A percentile compares a stretch with the other conserved stretches of the same genome.
These are phyloP conservation scores for Onychomys torridus DNA, from an alignment of 2,797 vertebrate genomes.

Conservation along the genomic window DNA sequence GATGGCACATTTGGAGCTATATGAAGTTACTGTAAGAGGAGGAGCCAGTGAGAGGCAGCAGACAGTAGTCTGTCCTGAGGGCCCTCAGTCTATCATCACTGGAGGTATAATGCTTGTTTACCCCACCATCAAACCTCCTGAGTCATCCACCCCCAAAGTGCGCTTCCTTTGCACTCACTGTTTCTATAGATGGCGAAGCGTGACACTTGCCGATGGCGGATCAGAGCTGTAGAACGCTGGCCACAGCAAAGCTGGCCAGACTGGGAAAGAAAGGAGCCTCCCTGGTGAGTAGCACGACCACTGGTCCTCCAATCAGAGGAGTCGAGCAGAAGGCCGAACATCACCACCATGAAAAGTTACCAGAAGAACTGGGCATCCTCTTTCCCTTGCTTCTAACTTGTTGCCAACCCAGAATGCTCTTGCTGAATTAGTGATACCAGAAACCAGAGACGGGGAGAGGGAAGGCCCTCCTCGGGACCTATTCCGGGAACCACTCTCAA, in stretches of 20 bases:
- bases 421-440: background rate
- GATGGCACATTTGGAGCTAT: slow-evolving; percentile 34
- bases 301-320: background rate
- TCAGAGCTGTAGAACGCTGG: slow-evolving; percentile 5
- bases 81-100: slow-evolving; percentile 47
- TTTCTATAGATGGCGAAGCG: slow-evolving; percentile 63
- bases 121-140: slow-evolving; percentile 57
- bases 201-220: background rate
- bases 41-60: background rate
- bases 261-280: background rate
- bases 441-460: background rate
- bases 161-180: background rate
- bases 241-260: background rate
- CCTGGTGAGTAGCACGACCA: background rate
- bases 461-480: background rate
- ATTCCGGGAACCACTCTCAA: background rate
- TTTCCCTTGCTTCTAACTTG: background rate
- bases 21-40: slow-evolving; percentile 6
- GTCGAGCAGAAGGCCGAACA: background rate
- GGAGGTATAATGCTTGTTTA: slow-evolving; percentile 60
- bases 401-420: background rate
- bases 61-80: slow-evolving; percentile 59
- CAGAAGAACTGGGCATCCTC: background rate
- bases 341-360: background rate
- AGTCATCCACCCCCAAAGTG: slow-evolving; percentile 61